Percentiles rank a stretch among this genome's conserved stretches.
These are phyloP conservation scores for Mantis religiosa DNA, from an alignment of 2,888 invertebrate genomes.

Conservation along the genomic window DNA sequence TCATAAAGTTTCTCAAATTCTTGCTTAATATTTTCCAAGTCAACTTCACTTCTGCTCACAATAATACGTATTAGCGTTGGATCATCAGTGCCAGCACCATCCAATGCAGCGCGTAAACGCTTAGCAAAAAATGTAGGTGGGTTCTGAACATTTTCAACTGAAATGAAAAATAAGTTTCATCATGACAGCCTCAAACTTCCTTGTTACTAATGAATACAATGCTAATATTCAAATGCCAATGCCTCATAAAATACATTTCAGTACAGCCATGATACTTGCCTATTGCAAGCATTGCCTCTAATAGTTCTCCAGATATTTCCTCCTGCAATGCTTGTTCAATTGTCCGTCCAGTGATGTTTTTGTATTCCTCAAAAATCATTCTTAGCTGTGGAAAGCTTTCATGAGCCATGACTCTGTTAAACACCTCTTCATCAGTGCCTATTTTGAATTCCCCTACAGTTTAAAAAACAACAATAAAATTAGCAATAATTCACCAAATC, in stretches of 20 bases:
- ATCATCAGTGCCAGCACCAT: constrained; percentile 70
- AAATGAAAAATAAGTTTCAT: constrained; percentile 33
- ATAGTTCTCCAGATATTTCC: constrained; percentile 62
- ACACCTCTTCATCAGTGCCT: constrained; percentile 70
- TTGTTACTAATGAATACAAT: not conserved
- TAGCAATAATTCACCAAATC: not conserved
- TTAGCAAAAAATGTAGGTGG: constrained; percentile 66
- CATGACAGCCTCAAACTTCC: not conserved
- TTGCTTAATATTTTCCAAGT: constrained; percentile 63
- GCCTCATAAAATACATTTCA: not conserved
- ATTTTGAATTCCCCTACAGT: constrained; percentile 56
- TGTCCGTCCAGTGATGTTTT: constrained; percentile 65
- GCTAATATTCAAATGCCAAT: not conserved
- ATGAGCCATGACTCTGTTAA: constrained; percentile 67
- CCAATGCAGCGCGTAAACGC: constrained; percentile 60
- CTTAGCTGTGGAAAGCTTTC: constrained; percentile 69
- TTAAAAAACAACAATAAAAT: not conserved
- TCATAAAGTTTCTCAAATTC: constrained; percentile 68
- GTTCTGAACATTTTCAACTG: constrained; percentile 68
- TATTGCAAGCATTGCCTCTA: constrained; percentile 65
- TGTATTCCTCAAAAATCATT: constrained; percentile 68
- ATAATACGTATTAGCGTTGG: constrained; percentile 64
- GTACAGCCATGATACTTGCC: constrained; percentile 45
- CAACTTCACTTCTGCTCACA: constrained; percentile 65
- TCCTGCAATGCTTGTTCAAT: constrained; percentile 68